A percentile compares a stretch with the other conserved stretches of the same genome.
These are phyloP conservation scores for Diacarnus erythraeanus DNA, from an alignment of 37 sponge, comb jelly and placozoan genomes.

Conservation along the genomic window DNA sequence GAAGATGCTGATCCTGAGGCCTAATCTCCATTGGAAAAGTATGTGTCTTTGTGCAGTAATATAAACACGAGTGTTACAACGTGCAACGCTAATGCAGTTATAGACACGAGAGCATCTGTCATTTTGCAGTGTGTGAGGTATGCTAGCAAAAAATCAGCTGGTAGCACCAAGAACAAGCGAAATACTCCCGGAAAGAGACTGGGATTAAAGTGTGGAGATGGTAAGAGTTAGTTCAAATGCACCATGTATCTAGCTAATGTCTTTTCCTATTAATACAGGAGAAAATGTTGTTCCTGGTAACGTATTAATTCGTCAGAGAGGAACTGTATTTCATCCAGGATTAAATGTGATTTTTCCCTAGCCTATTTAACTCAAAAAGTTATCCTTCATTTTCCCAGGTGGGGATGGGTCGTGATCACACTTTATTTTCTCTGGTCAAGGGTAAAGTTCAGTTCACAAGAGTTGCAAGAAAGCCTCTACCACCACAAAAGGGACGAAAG, in stretches of 20 bases:
- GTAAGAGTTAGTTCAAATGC: constrained; percentile 39
- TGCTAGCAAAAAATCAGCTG: constrained; percentile 79
- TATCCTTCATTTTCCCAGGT: constrained; percentile 41
- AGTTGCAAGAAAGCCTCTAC: constrained; percentile 37
- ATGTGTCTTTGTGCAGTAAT: too few relatives aligned
- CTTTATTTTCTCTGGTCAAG: constrained; percentile 77
- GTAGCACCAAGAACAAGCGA: constrained; percentile 62
- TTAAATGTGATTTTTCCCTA: constrained; percentile 55
- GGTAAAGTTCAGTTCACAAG: constrained; percentile 75
- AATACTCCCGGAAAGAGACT: constrained; percentile 73
- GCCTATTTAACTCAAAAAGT: not conserved
- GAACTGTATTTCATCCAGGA: constrained; percentile 80
- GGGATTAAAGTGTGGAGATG: constrained; percentile 83
- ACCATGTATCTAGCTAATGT: constrained; percentile 8
- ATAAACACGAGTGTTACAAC: too few relatives aligned
- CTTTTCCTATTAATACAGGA: constrained; percentile 47
- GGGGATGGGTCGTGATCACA: constrained; percentile 91
- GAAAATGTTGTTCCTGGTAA: constrained; percentile 76
- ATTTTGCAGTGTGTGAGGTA: constrained; percentile 47
- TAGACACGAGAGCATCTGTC: too few relatives aligned
- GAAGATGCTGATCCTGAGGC: not conserved
- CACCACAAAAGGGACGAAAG: constrained; percentile 35
- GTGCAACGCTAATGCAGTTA: too few relatives aligned
- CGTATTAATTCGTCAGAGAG: constrained; percentile 76
- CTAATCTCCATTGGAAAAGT: not conserved